A percentile compares a stretch with the other conserved stretches of the same genome.
Conservation (phyloP, 2,113 vertebrate genomes). For the Notothenia rossii region DNA sequence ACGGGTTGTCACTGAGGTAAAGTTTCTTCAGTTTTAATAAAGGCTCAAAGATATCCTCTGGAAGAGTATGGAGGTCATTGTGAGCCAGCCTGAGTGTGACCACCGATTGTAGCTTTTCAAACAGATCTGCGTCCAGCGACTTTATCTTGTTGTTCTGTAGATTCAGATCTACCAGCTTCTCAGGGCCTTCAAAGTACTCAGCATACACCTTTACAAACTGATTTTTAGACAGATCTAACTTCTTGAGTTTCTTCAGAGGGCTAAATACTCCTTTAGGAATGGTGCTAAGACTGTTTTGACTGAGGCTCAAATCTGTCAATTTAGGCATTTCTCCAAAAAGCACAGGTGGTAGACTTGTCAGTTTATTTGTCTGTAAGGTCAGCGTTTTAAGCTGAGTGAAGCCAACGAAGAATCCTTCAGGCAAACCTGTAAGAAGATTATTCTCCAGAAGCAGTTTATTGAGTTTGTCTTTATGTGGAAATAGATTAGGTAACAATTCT, state of each 20-base stretch:
- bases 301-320: slow-evolving; percentile 79
- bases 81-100: slow-evolving; percentile 73
- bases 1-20: slow-evolving; percentile 83
- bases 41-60: slow-evolving; percentile 67
- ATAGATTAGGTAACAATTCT: slow-evolving; percentile 75
- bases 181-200: slow-evolving; percentile 80
- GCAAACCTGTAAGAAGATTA: slow-evolving; percentile 82
- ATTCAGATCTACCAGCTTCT: slow-evolving; percentile 80
- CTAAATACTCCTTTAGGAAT: slow-evolving; percentile 79
- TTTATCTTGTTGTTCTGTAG: slow-evolving; percentile 77
- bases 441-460: slow-evolving; percentile 73
- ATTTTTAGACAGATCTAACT: slow-evolving; percentile 83
- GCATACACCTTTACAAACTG: slow-evolving; percentile 70
- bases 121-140: slow-evolving; percentile 65
- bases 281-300: slow-evolving; percentile 76
- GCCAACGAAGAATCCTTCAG: slow-evolving; percentile 76
- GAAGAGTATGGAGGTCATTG: slow-evolving; percentile 77
- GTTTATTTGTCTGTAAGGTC: slow-evolving; percentile 76
- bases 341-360: slow-evolving; percentile 73
- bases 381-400: slow-evolving; percentile 80
- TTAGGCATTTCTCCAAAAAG: slow-evolving; percentile 81
- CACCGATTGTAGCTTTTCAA: slow-evolving; percentile 76
- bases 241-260: slow-evolving; percentile 77
- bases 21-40: slow-evolving; percentile 76
- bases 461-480: slow-evolving; percentile 82